Conservation (phyloP, 2,888 invertebrate genomes). For the Pandemis heparana region DNA sequence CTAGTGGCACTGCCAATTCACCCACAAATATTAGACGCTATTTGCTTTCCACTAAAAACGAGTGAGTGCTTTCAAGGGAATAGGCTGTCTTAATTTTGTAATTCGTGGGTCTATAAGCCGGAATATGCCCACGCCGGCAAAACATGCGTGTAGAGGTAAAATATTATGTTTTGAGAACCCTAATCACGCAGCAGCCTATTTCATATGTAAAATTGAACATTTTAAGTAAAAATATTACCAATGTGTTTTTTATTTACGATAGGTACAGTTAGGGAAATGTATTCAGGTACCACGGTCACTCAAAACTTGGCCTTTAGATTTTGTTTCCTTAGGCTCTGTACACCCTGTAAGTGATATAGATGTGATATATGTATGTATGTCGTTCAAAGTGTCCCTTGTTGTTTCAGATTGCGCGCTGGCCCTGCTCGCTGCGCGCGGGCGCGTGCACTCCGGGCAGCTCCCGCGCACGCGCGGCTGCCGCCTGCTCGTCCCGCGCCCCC, state of each 20-base stretch:
- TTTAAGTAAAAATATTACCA: too few species aligned
- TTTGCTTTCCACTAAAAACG: not conserved
- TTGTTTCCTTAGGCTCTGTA: not conserved
- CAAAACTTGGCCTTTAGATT: too few species aligned
- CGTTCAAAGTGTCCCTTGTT: constrained; percentile 47
- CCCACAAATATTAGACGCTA: too few species aligned
- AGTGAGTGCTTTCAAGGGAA: not conserved
- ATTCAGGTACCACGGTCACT: too few species aligned
- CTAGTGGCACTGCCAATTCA: too few species aligned
- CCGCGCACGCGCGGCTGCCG: constrained; percentile 83
- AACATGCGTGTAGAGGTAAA: constrained; percentile 12
- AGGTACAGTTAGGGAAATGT: too few species aligned
- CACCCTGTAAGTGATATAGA: not conserved
- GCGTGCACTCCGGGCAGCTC: constrained; percentile 83
- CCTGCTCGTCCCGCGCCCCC: constrained; percentile 79
- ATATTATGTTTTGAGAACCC: constrained; percentile 1
- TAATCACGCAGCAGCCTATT: constrained; percentile 18
- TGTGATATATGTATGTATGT: not conserved
- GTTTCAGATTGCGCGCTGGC: constrained; percentile 87
- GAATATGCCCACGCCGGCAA: constrained; percentile 9
- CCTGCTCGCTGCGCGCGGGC: constrained; percentile 74
- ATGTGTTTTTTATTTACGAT: too few species aligned
- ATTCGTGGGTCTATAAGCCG: not conserved
- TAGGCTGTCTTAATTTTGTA: not conserved
- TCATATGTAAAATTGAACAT: not conserved